A percentile compares a stretch with the other conserved stretches of the same genome.
Conservation (phyloP, 2,888 invertebrate genomes). For the Ypsolopha scabrella region DNA sequence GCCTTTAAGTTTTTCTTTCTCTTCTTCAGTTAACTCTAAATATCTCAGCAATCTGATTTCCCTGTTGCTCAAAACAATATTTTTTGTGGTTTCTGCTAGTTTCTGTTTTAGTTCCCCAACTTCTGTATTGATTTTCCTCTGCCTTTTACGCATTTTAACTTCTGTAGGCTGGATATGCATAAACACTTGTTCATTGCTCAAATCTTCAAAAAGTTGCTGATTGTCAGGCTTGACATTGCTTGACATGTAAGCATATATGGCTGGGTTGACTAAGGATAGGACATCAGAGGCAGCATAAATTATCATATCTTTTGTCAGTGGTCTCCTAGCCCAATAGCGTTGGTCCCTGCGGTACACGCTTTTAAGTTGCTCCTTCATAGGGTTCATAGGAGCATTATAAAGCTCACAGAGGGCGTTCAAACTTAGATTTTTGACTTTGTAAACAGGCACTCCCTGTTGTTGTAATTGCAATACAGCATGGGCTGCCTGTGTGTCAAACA, state of each 20-base stretch:
- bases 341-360: slow-evolving; percentile 88
- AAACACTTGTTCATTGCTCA: slow-evolving; percentile 89
- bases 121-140: slow-evolving; percentile 92
- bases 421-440: slow-evolving; percentile 94
- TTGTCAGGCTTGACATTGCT: slow-evolving; percentile 80
- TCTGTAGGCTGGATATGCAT: slow-evolving; percentile 88
- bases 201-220: slow-evolving; percentile 79
- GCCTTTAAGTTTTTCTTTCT: slow-evolving; percentile 91
- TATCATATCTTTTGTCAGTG: slow-evolving; percentile 91
- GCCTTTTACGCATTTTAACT: slow-evolving; percentile 88
- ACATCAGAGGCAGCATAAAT: slow-evolving; percentile 93
- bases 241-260: slow-evolving; percentile 78
- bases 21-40: slow-evolving; percentile 91
- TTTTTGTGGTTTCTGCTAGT: slow-evolving; percentile 83
- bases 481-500: slow-evolving; percentile 94
- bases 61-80: slow-evolving; percentile 90
- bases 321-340: slow-evolving; percentile 90
- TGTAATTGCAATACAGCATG: slow-evolving; percentile 93
- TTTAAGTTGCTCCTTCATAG: slow-evolving; percentile 91
- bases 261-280: slow-evolving; percentile 86
- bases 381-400: slow-evolving; percentile 89
- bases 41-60: slow-evolving; percentile 91
- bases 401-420: slow-evolving; percentile 91
- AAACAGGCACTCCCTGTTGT: slow-evolving; percentile 90
- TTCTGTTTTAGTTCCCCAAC: slow-evolving; percentile 88